Percentiles rank a stretch among this genome's conserved stretches.
These are phyloP conservation scores for Drosophila ezoana DNA, from an alignment of 2,888 invertebrate genomes.

Conservation along the genomic window DNA sequence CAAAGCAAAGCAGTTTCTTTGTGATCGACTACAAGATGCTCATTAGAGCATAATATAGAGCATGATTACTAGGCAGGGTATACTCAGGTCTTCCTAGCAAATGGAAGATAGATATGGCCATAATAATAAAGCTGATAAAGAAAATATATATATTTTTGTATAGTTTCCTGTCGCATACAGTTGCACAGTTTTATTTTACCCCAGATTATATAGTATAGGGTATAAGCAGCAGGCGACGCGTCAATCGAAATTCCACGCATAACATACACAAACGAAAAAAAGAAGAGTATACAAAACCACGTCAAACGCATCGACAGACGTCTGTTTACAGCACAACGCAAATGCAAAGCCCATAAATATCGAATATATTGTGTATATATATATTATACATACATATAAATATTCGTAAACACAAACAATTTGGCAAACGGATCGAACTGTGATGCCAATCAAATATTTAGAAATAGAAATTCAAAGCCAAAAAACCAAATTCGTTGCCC, in stretches of 20 bases:
- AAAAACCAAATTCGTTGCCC: conserved; percentile 25
- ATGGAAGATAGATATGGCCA: not conserved
- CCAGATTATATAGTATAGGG: not conserved
- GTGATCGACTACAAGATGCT: conserved; percentile 18
- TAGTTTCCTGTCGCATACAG: not conserved
- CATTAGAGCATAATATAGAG: not conserved
- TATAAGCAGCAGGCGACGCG: conserved; percentile 26
- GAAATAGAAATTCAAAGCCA: conserved; percentile 49
- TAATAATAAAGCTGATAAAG: not conserved
- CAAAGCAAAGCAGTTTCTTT: not conserved
- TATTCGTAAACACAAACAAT: conserved; percentile 30
- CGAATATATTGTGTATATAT: conserved; percentile 13
- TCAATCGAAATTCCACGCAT: conserved; percentile 57
- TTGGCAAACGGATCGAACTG: conserved; percentile 41
- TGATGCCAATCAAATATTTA: conserved; percentile 48
- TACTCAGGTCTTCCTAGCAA: not conserved
- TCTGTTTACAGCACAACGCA: conserved; percentile 49
- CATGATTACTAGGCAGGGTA: not conserved
- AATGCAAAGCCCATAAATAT: conserved; percentile 49
- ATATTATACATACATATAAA: too few species aligned
- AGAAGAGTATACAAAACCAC: conserved; percentile 11
- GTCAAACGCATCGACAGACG: conserved; percentile 23
- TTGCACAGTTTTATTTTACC: not conserved
- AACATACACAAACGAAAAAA: conserved; percentile 13
- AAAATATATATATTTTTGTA: not conserved